Conservation (phyloP, 2,888 invertebrate species). For the Branchipolynoe longqiensis region DNA sequence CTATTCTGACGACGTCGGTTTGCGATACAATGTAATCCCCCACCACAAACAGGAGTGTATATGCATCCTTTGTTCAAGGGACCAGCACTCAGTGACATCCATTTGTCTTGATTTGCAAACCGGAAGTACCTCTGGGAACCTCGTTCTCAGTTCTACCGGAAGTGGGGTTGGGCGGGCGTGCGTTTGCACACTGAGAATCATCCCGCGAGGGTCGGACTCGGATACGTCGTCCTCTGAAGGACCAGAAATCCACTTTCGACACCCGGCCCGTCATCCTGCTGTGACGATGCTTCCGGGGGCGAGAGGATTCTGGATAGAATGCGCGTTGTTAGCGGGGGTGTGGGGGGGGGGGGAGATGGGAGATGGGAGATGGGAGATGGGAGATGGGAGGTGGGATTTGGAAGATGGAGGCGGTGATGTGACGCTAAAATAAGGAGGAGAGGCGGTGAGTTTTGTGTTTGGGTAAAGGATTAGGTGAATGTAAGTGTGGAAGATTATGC, state of each 20-base stretch:
- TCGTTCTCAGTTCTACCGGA: slow-evolving; percentile 3
- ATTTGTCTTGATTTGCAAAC: slow-evolving; percentile 43
- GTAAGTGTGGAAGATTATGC: no score
- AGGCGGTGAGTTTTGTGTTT: no score
- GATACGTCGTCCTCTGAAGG: slow-evolving; percentile 28
- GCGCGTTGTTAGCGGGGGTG: not conserved
- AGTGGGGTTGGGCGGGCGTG: not conserved
- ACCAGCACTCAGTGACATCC: not conserved
- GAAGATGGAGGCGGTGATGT: not conserved
- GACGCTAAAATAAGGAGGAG: no score
- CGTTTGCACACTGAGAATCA: not conserved
- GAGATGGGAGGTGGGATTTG: not conserved
- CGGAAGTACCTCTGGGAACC: not conserved
- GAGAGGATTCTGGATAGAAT: not conserved
- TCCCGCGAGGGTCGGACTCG: not conserved
- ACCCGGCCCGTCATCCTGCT: not conserved
- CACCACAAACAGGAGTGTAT: no score
- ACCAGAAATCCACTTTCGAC: slow-evolving; percentile 3
- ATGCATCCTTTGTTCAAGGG: slow-evolving; percentile 22
- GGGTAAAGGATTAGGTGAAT: no score
- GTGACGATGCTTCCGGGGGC: slow-evolving; percentile 11
- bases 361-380: not conserved
- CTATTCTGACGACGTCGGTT: no score
- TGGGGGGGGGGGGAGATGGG: slow-evolving; percentile 1
- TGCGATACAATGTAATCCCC: no score